Evolutionary conservation across 2,888 invertebrate genomes (phyloP), one percentile per base, ranked within the genome.

Genomic region (Temnothorax ravouxi): DNA sequence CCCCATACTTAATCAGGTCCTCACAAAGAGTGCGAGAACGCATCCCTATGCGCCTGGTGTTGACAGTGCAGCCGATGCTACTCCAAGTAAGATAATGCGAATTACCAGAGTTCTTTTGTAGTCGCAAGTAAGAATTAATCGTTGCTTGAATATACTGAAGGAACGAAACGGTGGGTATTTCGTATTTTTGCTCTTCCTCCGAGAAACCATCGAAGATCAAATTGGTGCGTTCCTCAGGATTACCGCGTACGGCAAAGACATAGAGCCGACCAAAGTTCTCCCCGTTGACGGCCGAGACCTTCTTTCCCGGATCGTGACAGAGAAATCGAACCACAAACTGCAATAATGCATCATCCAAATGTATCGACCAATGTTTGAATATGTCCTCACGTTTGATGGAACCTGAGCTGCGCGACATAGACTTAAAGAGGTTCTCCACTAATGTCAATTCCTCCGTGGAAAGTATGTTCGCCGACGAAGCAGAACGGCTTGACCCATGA

Each of bases 131-230:
- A 0, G 97, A 97, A 47, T 97, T 97, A 0, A 97, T 97, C 91
- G 97, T 96, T 87, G 97, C 97, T 93, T 97, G 97, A 86, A 97
- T 97, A 93, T 97, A 97, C 96, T 97, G 95, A n/a, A 95, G 94
- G 83, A 91, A 94, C 62, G 87, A 91, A 18, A 88, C 88, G 29
- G 92, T 93, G 3, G 94, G 91, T 56, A 94, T 93, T 59, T 93
- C 93, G 25, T 88, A 85, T 52, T 93, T 94, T 29, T 92, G 93
- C 25, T 94, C 94, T 3, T 94, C 94, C 11, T 94, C 94, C 0
- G 93, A 92, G 25, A 89, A 92, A 5, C 95, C 95, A 4, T 93
- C 90, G n/a, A 94, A 92, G 11, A 95, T 88, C 9, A 95, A 83
- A 47, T 87, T 93, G 0, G 94, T 89, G 3, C 94, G 92, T 81